Base-by-base conservation (phyloP, 2,797 vertebrate genomes). In the Benthosema pterotum region DNA sequence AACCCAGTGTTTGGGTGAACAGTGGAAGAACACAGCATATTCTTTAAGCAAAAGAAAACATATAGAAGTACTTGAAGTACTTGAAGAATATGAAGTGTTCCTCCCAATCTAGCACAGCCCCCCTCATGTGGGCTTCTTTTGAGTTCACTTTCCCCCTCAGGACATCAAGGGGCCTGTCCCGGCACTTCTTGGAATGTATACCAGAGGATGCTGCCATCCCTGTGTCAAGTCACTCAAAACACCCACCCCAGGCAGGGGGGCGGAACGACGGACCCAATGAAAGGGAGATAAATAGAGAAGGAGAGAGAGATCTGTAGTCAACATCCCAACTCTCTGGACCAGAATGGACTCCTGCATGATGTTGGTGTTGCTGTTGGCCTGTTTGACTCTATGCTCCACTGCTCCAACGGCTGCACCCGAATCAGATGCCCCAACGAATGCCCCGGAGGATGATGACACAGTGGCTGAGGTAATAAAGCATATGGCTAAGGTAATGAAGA, bases 401-500 rank as follows among this genome's bases (percentile, higher is more conserved):
- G 82, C 83, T 9, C 84, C 84, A 0, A 74, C 72, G 0, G 0
- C 69, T 2, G 73, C 74, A 8, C 79, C 83, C 17, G 72, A 75
- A 5, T 45, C 17, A 22, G 19, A 19, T 12, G 25, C 66, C 54
- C 67, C n/a, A n/a, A n/a, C n/a, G n/a, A n/a, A n/a, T 75, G 28
- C 52, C 76, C 52, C 76, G 5, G 55, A 71, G n/a, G 77, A 86
- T 0, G 19, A 77, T 19, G 49, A 66, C 14, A 13, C 32, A 25
- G 15, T 82, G n/a, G 82, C 82, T 49, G 42, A 86, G 84, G 86
- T 88, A 86, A 78, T 17, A 18, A 42, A 42, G 0, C 7, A 16
- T 2, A 47, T 38, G 11, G n/a, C n/a, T n/a, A n/a, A n/a, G n/a
- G n/a, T n/a, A n/a, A n/a, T n/a, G n/a, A n/a, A n/a, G n/a, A n/a